Percentiles rank a stretch among this genome's conserved stretches.
Evolutionary conservation across 2,888 invertebrate species (phyloP).

Genomic region (Liopterus haemorrhoidalis): DNA sequence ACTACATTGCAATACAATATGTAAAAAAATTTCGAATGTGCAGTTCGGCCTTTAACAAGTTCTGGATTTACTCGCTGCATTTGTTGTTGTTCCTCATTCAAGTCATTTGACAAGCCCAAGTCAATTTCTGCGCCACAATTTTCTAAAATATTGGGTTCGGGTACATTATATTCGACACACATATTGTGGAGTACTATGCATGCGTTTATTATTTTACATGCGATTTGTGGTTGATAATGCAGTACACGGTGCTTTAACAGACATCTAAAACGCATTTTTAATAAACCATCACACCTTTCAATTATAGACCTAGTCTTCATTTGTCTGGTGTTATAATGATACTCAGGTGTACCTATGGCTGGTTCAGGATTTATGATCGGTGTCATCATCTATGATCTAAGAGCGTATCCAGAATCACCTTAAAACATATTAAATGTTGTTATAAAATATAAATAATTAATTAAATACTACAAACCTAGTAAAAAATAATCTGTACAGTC

Average conservation of each 20-base stretch:
- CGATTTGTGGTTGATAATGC: slow-evolving; percentile 19
- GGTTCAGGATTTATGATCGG: slow-evolving; percentile 3
- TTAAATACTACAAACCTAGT: no score
- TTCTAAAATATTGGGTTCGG: neutral
- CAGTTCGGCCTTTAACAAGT: neutral
- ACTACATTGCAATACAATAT: no score
- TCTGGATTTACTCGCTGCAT: slow-evolving; percentile 1
- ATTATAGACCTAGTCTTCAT: neutral
- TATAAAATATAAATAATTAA: no score
- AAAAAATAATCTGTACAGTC: neutral
- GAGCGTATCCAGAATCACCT: slow-evolving; percentile 2
- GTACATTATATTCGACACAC: slow-evolving; percentile 4
- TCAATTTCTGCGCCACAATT: slow-evolving; percentile 1
- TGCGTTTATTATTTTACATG: slow-evolving; percentile 4
- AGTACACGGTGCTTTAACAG: slow-evolving; percentile 23
- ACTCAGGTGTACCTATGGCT: neutral
- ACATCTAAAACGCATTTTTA: slow-evolving; percentile 24
- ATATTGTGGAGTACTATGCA: slow-evolving; percentile 2
- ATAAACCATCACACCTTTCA: neutral
- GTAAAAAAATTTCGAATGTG: neutral
- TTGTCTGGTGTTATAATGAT: neutral
- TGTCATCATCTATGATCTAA: neutral
- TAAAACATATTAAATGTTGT: no score
- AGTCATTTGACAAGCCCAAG: neutral
- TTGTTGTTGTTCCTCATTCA: neutral